These are phyloP conservation scores for Oscheius sp. DNA, from an alignment of 2,888 invertebrate genomes.

Conservation along the genomic window DNA sequence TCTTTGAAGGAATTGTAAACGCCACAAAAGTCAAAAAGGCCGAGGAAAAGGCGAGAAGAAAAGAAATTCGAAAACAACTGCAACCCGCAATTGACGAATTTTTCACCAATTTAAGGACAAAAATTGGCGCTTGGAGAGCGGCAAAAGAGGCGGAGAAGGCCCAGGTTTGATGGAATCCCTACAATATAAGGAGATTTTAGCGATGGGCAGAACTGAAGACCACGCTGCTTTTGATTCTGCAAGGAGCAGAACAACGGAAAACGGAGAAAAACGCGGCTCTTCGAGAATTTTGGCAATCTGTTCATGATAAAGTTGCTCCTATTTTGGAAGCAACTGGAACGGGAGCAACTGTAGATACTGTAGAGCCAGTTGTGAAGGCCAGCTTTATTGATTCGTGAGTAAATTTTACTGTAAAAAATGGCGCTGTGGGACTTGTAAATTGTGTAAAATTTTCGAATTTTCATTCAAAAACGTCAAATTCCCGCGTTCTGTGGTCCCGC, in stretches of 20 bases:
- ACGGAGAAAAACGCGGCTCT: constrained; percentile 15
- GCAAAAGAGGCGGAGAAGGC: constrained; percentile 23
- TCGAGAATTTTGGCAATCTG: constrained; percentile 4
- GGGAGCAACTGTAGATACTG: not conserved
- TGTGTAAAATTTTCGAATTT: no score
- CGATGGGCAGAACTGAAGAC: constrained; percentile 23
- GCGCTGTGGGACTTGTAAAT: no score
- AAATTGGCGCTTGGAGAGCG: constrained; percentile 1
- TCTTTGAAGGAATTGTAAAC: constrained; percentile 18
- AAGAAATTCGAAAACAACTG: constrained; percentile 5
- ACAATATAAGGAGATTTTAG: constrained; percentile 1
- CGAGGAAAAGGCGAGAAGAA: constrained; percentile 6
- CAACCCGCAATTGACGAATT: constrained; percentile 16
- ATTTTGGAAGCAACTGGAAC: not conserved
- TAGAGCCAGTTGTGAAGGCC: constrained; percentile 11
- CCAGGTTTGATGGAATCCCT: not conserved
- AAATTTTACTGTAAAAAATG: no score
- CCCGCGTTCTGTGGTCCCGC: no score
- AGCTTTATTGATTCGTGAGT: constrained; percentile 29
- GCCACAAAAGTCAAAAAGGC: constrained; percentile 7
- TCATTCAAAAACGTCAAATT: no score
- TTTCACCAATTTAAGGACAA: constrained; percentile 13
- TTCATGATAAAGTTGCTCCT: not conserved
- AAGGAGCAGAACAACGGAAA: constrained; percentile 8
- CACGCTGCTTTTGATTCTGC: not conserved